Conservation (phyloP, 2,113 vertebrate species). For the Telmatochromis sp. region DNA sequence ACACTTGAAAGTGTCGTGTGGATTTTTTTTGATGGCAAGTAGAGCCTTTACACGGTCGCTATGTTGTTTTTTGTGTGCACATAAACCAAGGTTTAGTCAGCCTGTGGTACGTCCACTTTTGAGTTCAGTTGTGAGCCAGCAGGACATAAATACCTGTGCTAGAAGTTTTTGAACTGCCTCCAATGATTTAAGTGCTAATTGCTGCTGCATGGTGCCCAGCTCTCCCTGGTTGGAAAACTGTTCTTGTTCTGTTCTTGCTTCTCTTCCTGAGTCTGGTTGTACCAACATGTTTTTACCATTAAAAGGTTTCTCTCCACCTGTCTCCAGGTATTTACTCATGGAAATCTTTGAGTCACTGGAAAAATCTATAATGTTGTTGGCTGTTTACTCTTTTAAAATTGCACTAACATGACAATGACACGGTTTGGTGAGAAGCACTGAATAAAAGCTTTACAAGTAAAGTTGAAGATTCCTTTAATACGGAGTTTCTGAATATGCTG, state of each 20-base stretch:
- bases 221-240: neutral
- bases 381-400: neutral
- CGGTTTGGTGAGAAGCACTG: neutral
- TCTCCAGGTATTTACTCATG: accelerated
- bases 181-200: neutral
- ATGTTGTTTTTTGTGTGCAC: neutral
- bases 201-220: neutral
- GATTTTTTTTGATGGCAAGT: neutral
- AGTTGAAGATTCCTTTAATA: neutral
- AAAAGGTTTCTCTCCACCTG: neutral
- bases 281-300: neutral
- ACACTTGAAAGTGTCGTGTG: neutral
- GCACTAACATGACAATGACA: neutral
- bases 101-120: neutral
- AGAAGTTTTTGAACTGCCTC: neutral
- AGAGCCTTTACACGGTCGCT: neutral
- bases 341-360: neutral
- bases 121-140: neutral
- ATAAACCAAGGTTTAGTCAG: neutral
- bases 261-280: neutral
- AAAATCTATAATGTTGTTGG: neutral
- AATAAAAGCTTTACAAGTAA: neutral
- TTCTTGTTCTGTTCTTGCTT: neutral
- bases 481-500: neutral
- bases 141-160: neutral